Evolutionary conservation across 1,140 invertebrate genomes (phyloP).

Genomic region (Drosophila tristis): DNA sequence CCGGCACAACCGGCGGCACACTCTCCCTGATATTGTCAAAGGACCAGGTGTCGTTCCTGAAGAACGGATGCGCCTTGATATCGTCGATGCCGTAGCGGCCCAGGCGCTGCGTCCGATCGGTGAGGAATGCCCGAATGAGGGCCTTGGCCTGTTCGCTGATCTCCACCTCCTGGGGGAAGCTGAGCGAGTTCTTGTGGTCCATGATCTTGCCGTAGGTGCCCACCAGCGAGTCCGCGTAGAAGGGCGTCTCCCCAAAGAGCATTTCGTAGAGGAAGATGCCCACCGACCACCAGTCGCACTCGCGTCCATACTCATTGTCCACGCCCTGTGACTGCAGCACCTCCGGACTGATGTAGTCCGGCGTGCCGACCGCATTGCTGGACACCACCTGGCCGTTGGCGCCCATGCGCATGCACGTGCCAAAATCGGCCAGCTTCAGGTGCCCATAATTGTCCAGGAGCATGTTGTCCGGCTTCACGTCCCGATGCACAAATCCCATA

Average conservation of each 20-base stretch:
- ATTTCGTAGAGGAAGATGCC: slow-evolving; percentile 99
- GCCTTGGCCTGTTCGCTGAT: slow-evolving; percentile 96
- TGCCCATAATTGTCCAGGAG: slow-evolving; percentile 97
- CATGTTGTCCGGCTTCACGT: slow-evolving; percentile 99
- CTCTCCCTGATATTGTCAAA: slow-evolving; percentile 97
- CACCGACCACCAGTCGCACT: slow-evolving; percentile 99
- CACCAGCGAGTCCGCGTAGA: slow-evolving; percentile 98
- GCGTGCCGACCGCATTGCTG: slow-evolving; percentile 99
- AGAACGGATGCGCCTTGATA: slow-evolving; percentile 98
- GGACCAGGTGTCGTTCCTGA: slow-evolving; percentile 98
- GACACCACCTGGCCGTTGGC: slow-evolving; percentile 96
- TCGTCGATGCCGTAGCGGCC: slow-evolving; percentile 97
- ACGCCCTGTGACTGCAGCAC: slow-evolving; percentile 98
- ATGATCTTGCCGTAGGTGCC: slow-evolving; percentile 99
- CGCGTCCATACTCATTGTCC: slow-evolving; percentile 96
- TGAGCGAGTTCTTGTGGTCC: slow-evolving; percentile 98
- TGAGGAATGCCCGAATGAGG: slow-evolving; percentile 96
- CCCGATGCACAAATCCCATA: slow-evolving; percentile 99
- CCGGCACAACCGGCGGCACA: slow-evolving; percentile 98
- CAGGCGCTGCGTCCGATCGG: slow-evolving; percentile 94
- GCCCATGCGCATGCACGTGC: slow-evolving; percentile 99
- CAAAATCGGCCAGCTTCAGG: slow-evolving; percentile 99
- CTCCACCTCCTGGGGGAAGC: slow-evolving; percentile 97
- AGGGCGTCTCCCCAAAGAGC: slow-evolving; percentile 99
- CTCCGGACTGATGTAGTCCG: slow-evolving; percentile 98